Evolutionary conservation across 1,140 invertebrate genomes (phyloP).

Genomic region (Bombus fervidus): DNA sequence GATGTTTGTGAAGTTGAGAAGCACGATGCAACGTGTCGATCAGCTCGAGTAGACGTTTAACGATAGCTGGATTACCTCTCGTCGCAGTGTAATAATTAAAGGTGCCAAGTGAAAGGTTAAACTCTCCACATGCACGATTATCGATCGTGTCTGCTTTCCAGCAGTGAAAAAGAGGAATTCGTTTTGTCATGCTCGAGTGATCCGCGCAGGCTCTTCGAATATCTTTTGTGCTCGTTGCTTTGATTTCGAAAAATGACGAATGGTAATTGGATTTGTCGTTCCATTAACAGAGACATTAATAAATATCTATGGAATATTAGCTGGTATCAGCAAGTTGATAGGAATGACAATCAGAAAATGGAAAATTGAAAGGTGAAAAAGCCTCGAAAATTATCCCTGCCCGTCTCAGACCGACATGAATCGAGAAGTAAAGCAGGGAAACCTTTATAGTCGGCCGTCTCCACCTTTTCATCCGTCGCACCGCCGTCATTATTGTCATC

Average conservation of each 20-base stretch:
- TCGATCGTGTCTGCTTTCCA: conserved; percentile 25
- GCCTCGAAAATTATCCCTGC: background rate
- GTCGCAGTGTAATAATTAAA: conserved; percentile 29
- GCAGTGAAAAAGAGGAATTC: conserved; percentile 28
- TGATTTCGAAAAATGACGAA: background rate
- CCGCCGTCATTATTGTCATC: conserved; percentile 2
- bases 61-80: background rate
- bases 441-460: conserved; percentile 1
- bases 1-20: background rate
- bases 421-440: background rate
- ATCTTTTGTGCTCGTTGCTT: background rate
- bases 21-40: background rate
- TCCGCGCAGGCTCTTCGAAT: background rate
- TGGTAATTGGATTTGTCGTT: background rate
- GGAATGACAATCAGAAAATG: background rate
- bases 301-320: background rate
- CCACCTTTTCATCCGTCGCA: background rate
- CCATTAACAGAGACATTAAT: background rate
- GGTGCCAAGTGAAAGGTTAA: conserved; percentile 35
- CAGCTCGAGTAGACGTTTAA: background rate
- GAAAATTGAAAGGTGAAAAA: background rate
- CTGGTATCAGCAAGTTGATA: background rate
- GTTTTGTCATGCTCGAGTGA: conserved; percentile 18
- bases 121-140: conserved; percentile 38
- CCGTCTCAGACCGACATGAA: background rate